A percentile compares a stretch with the other conserved stretches of the same genome.
These are phyloP conservation scores for Eupithecia exiguata DNA, from an alignment of 2,888 invertebrate species.

Conservation along the genomic window DNA sequence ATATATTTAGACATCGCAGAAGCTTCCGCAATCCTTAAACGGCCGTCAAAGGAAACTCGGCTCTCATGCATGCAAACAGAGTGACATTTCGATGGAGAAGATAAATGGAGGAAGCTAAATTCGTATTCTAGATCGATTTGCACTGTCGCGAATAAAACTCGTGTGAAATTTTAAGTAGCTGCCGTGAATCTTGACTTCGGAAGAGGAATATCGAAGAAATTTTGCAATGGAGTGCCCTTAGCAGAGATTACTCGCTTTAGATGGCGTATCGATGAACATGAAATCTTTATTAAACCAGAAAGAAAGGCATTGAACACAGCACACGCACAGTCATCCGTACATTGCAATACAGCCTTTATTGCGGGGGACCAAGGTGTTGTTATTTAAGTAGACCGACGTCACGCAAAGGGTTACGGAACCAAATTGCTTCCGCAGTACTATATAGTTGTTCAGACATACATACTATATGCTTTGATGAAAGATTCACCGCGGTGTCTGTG, in stretches of 20 bases:
- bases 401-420: constrained; percentile 59
- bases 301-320: constrained; percentile 46
- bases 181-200: constrained; percentile 41
- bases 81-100: constrained; percentile 43
- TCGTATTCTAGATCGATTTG: constrained; percentile 54
- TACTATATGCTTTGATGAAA: constrained; percentile 55
- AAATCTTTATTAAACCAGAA: constrained; percentile 49
- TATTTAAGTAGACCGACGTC: constrained; percentile 44
- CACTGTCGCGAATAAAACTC: constrained; percentile 55
- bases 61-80: constrained; percentile 42
- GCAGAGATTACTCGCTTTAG: constrained; percentile 41
- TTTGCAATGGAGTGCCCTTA: constrained; percentile 23
- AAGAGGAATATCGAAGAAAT: constrained; percentile 26
- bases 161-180: constrained; percentile 55
- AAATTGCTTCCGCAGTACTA: constrained; percentile 62
- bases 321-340: constrained; percentile 40
- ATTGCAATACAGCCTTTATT: constrained; percentile 39
- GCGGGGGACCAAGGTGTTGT: constrained; percentile 39
- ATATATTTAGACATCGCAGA: constrained; percentile 62
- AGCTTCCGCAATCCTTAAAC: constrained; percentile 61
- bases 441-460: not conserved
- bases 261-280: constrained; percentile 44
- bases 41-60: constrained; percentile 40
- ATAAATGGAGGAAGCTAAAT: constrained; percentile 45
- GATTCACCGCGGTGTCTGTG: constrained; percentile 47